These are phyloP conservation scores for Lagria hirta DNA, from an alignment of 2,888 invertebrate species.

Conservation along the genomic window DNA sequence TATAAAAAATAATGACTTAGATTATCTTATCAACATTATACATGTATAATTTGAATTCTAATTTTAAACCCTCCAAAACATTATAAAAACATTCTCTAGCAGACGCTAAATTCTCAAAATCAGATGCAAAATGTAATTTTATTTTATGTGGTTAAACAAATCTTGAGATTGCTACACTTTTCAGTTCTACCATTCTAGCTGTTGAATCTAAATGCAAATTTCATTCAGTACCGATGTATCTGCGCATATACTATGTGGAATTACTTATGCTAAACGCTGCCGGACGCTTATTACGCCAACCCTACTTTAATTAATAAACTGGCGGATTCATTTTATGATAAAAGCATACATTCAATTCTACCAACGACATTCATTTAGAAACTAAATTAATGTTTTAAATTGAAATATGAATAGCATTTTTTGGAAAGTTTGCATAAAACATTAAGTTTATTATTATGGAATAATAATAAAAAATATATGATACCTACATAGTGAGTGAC, in stretches of 20 bases:
- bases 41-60: conserved; percentile 39
- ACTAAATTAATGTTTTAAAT: conserved; percentile 8
- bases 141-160: conserved; percentile 43
- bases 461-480: too few relatives aligned
- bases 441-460: too few relatives aligned
- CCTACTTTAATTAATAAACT: conserved; percentile 16
- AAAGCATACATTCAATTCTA: conserved; percentile 14
- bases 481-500: too few relatives aligned
- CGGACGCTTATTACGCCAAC: conserved; percentile 3
- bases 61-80: conserved; percentile 39
- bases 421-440: too few relatives aligned
- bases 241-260: conserved; percentile 12
- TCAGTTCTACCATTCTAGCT: conserved; percentile 37
- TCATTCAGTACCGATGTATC: conserved; percentile 21
- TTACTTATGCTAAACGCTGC: conserved; percentile 10
- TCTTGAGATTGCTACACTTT: conserved; percentile 38
- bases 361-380: conserved; percentile 2
- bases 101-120: conserved; percentile 34
- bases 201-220: conserved; percentile 42
- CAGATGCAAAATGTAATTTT: conserved; percentile 49
- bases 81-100: conserved; percentile 36
- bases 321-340: conserved; percentile 14
- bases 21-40: too few relatives aligned
- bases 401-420: too few relatives aligned
- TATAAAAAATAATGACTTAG: too few relatives aligned